These are phyloP conservation scores for Hyles lineata DNA, from an alignment of 2,888 invertebrate genomes.

Conservation along the genomic window DNA sequence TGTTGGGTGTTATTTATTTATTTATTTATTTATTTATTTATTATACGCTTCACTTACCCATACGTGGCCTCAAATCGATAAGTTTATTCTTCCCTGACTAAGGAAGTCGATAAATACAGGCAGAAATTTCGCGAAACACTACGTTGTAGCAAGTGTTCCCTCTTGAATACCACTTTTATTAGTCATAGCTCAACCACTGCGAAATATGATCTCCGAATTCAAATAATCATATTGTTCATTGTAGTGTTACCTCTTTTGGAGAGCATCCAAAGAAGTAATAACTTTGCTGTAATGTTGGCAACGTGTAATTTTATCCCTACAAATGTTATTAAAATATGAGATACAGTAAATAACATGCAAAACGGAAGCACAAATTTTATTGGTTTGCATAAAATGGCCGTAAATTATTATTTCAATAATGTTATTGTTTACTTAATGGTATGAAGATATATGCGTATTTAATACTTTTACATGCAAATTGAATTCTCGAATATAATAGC, in stretches of 20 bases:
- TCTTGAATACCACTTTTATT: background rate
- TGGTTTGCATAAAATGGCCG: background rate
- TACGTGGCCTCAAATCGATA: too few relatives aligned
- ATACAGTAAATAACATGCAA: background rate
- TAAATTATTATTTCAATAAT: background rate
- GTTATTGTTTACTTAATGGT: too few relatives aligned
- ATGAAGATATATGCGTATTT: too few relatives aligned
- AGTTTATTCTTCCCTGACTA: too few relatives aligned
- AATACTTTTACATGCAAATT: too few relatives aligned
- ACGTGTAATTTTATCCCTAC: constrained; percentile 41
- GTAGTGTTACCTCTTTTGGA: constrained; percentile 58
- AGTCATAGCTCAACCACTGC: background rate
- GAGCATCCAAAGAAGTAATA: constrained; percentile 60
- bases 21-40: too few relatives aligned
- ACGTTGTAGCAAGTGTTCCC: background rate
- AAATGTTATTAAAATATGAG: constrained; percentile 26
- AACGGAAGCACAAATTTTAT: background rate
- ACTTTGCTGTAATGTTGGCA: constrained; percentile 55
- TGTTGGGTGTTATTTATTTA: too few relatives aligned
- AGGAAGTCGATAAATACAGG: background rate
- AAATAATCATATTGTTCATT: constrained; percentile 44
- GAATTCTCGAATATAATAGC: too few relatives aligned
- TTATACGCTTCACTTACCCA: too few relatives aligned
- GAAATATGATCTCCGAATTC: constrained; percentile 35
- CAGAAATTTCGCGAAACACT: background rate